Evolutionary conservation across 2,888 invertebrate species (phyloP).

Genomic region (Apodemia duryi): DNA sequence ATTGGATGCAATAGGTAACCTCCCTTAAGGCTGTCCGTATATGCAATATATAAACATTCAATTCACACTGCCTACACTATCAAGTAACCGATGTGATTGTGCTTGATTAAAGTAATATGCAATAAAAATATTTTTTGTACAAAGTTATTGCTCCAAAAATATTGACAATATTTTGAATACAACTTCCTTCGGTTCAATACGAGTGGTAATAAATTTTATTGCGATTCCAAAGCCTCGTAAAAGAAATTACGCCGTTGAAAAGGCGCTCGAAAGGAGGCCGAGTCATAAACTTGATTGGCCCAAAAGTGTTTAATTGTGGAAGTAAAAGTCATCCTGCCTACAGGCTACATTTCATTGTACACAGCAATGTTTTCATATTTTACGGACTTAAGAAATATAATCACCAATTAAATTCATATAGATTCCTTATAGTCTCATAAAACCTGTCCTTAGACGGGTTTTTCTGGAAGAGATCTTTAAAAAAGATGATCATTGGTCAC

Average conservation of each 20-base stretch:
- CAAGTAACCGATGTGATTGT: too few species aligned
- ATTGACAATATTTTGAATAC: neutral
- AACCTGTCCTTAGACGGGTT: too few species aligned
- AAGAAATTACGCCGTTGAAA: slow-evolving; percentile 61
- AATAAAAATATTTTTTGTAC: neutral
- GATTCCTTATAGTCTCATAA: neutral
- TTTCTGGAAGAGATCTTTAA: too few species aligned
- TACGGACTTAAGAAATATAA: slow-evolving; percentile 1
- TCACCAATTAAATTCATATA: neutral
- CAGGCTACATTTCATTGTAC: slow-evolving; percentile 3
- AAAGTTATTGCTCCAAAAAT: neutral
- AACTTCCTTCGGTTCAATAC: neutral
- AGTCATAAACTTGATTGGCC: slow-evolving; percentile 65
- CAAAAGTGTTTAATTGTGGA: slow-evolving; percentile 61
- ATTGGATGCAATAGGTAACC: too few species aligned
- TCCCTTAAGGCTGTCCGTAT: too few species aligned
- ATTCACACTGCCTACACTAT: too few species aligned
- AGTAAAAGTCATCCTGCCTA: slow-evolving; percentile 28
- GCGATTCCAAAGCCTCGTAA: slow-evolving; percentile 51
- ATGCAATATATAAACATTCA: too few species aligned
- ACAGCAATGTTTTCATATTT: neutral
- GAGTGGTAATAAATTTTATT: slow-evolving; percentile 13
- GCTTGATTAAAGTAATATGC: neutral
- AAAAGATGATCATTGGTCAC: too few species aligned
- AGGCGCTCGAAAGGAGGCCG: slow-evolving; percentile 46